These are phyloP conservation scores for Oopsacas minuta DNA, from an alignment of 37 sponge, comb jelly and placozoan genomes.

Conservation along the genomic window DNA sequence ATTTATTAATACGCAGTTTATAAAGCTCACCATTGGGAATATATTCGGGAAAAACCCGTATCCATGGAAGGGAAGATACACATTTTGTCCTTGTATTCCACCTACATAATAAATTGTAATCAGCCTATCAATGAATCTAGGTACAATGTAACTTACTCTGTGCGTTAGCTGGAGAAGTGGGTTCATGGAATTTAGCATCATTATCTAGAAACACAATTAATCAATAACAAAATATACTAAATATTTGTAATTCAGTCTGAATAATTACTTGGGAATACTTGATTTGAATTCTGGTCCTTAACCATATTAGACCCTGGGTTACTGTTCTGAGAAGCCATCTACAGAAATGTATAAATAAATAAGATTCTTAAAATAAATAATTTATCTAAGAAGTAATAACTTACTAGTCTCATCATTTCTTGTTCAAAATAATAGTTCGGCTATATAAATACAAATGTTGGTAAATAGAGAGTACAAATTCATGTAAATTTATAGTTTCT, in stretches of 20 bases:
- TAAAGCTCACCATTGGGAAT: not conserved
- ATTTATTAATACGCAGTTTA: too few species aligned
- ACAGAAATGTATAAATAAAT: not conserved
- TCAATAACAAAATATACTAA: not conserved
- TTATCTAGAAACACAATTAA: not conserved
- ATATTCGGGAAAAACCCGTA: not conserved
- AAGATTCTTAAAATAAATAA: not conserved
- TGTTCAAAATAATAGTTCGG: not conserved
- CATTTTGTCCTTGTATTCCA: not conserved
- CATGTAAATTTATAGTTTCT: not conserved
- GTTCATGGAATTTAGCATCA: conserved; percentile 8
- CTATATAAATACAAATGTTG: not conserved
- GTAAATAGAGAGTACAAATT: not conserved
- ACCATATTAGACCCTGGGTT: not conserved
- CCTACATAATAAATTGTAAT: too few species aligned
- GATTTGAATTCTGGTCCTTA: not conserved
- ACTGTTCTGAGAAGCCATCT: not conserved
- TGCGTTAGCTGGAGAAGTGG: not conserved
- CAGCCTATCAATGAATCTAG: too few species aligned
- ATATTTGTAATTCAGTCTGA: not conserved
- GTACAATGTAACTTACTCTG: not conserved
- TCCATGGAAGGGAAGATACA: not conserved
- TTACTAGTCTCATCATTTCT: not conserved
- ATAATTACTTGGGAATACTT: not conserved
- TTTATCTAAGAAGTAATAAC: not conserved